phyloP scores from a whole-genome alignment of 92 coral and sea anemone species.

The Montipora capitata region DNA sequence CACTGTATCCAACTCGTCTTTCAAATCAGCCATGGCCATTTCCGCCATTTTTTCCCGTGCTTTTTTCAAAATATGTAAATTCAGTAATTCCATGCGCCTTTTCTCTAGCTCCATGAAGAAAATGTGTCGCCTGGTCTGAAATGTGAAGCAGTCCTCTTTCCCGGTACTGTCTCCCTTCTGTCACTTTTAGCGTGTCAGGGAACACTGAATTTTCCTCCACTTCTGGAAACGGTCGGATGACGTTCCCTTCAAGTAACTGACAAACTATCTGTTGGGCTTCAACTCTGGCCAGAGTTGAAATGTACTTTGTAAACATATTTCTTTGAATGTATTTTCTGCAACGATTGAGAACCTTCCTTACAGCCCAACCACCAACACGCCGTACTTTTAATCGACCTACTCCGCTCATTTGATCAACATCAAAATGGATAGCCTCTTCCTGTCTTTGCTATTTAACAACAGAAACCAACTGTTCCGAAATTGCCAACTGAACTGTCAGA shows the following conservation, averaged over 20 bases:
- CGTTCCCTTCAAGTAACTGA: slow-evolving; percentile 45
- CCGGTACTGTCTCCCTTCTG: no score
- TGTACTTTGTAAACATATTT: slow-evolving; percentile 32
- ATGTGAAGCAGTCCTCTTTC: no score
- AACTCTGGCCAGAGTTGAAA: slow-evolving; percentile 33
- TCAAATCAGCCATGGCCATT: no score
- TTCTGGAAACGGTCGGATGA: slow-evolving; percentile 33
- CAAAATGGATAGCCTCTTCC: slow-evolving; percentile 11
- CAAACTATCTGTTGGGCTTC: slow-evolving; percentile 33
- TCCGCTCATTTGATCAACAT: slow-evolving; percentile 51
- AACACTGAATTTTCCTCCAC: slow-evolving; percentile 35
- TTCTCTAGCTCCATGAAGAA: no score
- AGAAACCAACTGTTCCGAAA: slow-evolving; percentile 8
- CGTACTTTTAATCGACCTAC: slow-evolving; percentile 67
- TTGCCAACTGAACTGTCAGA: slow-evolving; percentile 32
- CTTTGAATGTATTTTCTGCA: slow-evolving; percentile 41
- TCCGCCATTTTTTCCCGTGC: no score
- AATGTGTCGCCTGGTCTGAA: no score
- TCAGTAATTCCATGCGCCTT: no score
- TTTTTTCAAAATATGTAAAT: no score
- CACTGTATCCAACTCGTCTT: no score
- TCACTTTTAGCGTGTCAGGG: no score
- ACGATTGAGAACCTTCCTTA: slow-evolving; percentile 47
- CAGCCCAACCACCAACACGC: slow-evolving; percentile 66
- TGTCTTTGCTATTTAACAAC: slow-evolving; percentile 19